A percentile compares a stretch with the other conserved stretches of the same genome.
phyloP scores from a whole-genome alignment of 1,140 invertebrate species.

The Trichonephila inaurata region DNA sequence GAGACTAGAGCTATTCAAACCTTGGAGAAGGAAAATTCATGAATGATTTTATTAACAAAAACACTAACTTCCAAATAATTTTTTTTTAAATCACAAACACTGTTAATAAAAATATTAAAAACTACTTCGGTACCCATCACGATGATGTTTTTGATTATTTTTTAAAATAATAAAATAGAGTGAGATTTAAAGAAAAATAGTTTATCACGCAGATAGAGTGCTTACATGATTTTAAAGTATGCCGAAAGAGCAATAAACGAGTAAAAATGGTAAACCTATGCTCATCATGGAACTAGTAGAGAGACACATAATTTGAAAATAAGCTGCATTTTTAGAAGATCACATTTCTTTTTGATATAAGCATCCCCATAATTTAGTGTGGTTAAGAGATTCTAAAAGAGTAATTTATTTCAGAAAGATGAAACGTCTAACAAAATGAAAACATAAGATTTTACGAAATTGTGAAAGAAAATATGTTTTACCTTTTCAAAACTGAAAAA shows the following conservation, averaged over 20 bases:
- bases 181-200: too few species aligned
- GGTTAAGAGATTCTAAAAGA: conserved; percentile 59
- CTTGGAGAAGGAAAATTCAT: too few species aligned
- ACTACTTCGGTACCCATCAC: too few species aligned
- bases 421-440: background rate
- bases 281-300: background rate
- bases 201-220: too few species aligned
- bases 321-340: conserved; percentile 52
- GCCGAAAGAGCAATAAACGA: conserved; percentile 1
- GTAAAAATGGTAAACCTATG: background rate
- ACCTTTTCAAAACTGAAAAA: background rate
- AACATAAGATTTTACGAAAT: background rate
- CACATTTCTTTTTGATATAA: conserved; percentile 50
- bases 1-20: too few species aligned
- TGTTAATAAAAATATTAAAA: too few species aligned
- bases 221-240: background rate
- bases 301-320: conserved; percentile 66
- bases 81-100: too few species aligned
- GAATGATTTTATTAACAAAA: too few species aligned
- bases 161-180: too few species aligned
- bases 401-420: conserved; percentile 45
- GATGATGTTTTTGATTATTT: too few species aligned
- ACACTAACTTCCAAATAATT: too few species aligned
- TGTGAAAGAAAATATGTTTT: background rate
- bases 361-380: conserved; percentile 56